Evolutionary conservation across 2,888 invertebrate genomes (phyloP).

Genomic region (Watsonalla binaria): DNA sequence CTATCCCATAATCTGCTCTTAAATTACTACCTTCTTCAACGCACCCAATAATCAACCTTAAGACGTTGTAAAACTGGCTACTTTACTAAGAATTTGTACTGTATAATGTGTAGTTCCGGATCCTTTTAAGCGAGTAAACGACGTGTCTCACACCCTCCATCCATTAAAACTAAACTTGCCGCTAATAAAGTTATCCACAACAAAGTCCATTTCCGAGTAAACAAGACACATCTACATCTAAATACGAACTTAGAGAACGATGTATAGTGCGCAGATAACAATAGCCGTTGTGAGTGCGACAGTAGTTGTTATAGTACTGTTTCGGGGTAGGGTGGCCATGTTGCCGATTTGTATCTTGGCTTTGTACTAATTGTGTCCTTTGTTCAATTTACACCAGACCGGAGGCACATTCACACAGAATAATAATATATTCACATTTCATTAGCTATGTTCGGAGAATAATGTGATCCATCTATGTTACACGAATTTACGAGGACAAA

Average conservation of each 20-base stretch:
- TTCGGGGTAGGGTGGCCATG: conserved; percentile 15
- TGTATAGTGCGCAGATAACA: conserved; percentile 29
- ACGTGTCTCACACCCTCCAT: conserved; percentile 37
- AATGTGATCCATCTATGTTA: background rate
- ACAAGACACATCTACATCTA: conserved; percentile 30
- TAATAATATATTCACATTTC: background rate
- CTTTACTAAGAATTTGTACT: background rate
- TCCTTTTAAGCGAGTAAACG: conserved; percentile 8
- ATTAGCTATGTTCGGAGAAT: background rate
- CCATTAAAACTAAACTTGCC: conserved; percentile 47
- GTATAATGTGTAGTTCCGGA: background rate
- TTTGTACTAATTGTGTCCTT: background rate
- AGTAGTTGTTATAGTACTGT: conserved; percentile 17
- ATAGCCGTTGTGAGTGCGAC: conserved; percentile 21
- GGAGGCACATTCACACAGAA: background rate
- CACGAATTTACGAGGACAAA: too few relatives aligned
- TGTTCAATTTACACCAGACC: background rate
- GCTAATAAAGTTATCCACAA: conserved; percentile 44
- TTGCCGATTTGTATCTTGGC: conserved; percentile 4
- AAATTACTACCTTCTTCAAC: background rate
- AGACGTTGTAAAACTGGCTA: background rate
- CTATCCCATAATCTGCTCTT: conserved; percentile 17
- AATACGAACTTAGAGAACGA: conserved; percentile 21
- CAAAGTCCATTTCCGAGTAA: conserved; percentile 46
- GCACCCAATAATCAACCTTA: background rate